Percentiles rank a stretch among this genome's conserved stretches.
Evolutionary conservation across 2,113 vertebrate species (phyloP).

Genomic region (Eubucco bourcierii): DNA sequence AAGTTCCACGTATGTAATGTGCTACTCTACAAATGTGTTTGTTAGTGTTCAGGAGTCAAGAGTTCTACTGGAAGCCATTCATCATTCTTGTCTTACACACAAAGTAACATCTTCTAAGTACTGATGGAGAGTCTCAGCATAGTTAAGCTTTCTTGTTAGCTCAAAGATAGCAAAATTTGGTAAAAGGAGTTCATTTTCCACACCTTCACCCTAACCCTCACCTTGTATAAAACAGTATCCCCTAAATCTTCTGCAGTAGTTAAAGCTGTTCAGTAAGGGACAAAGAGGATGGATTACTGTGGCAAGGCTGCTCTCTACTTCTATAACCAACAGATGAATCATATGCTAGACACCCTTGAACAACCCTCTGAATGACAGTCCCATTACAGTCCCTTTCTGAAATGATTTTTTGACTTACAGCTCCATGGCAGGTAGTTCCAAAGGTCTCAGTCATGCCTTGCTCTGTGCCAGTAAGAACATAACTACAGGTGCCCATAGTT

Average conservation of each 20-base stretch:
- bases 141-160: neutral
- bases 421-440: constrained; percentile 97
- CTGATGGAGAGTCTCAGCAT: neutral
- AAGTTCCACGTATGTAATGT: neutral
- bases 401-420: constrained; percentile 78
- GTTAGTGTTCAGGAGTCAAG: neutral
- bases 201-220: neutral
- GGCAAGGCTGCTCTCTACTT: neutral
- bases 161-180: neutral
- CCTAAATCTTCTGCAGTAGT: neutral
- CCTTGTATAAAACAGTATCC: neutral
- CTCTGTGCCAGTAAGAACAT: constrained; percentile 95
- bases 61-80: neutral
- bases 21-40: neutral
- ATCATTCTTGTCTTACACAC: neutral
- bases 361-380: neutral
- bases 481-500: constrained; percentile 98
- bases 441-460: constrained; percentile 98
- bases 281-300: neutral
- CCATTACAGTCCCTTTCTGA: neutral
- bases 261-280: neutral
- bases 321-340: neutral
- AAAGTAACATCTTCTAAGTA: neutral
- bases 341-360: neutral
- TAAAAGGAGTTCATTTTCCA: neutral